phyloP scores from a whole-genome alignment of 1,140 invertebrate genomes.

The Drosophila setifemur region DNA sequence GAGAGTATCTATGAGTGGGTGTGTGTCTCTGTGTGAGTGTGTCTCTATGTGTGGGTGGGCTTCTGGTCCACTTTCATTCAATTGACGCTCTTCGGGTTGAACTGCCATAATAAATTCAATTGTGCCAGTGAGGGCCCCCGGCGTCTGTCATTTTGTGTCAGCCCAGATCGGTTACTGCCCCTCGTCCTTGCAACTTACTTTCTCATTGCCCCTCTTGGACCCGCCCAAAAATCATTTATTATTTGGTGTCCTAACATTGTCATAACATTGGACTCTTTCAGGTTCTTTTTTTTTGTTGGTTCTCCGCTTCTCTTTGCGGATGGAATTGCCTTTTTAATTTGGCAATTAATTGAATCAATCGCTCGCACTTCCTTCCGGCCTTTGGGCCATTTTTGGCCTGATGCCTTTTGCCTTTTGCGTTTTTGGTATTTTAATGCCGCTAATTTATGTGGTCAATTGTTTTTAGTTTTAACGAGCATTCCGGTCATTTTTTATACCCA shows the following conservation, averaged over 20 bases:
- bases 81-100: slow-evolving; percentile 72
- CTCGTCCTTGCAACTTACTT: slow-evolving; percentile 10
- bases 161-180: slow-evolving; percentile 35
- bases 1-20: slow-evolving; percentile 1
- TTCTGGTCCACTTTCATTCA: slow-evolving; percentile 70
- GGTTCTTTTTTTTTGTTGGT: slow-evolving; percentile 1
- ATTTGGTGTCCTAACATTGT: slow-evolving; percentile 70
- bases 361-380: slow-evolving; percentile 57
- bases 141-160: slow-evolving; percentile 57
- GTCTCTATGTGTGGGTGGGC: neutral
- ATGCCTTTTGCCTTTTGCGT: neutral
- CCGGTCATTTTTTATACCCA: slow-evolving; percentile 53
- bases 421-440: slow-evolving; percentile 59
- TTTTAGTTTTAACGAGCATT: slow-evolving; percentile 72
- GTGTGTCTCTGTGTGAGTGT: neutral
- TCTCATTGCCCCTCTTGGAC: slow-evolving; percentile 4
- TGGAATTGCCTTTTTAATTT: slow-evolving; percentile 65
- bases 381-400: slow-evolving; percentile 12
- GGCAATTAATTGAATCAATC: slow-evolving; percentile 78
- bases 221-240: slow-evolving; percentile 60
- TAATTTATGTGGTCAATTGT: slow-evolving; percentile 79
- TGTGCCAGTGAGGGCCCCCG: slow-evolving; percentile 56
- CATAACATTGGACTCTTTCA: slow-evolving; percentile 53
- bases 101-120: slow-evolving; percentile 80
- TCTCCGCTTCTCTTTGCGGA: slow-evolving; percentile 26